Conservation (phyloP, 2,888 invertebrate species). For the Oscheius sp. region DNA sequence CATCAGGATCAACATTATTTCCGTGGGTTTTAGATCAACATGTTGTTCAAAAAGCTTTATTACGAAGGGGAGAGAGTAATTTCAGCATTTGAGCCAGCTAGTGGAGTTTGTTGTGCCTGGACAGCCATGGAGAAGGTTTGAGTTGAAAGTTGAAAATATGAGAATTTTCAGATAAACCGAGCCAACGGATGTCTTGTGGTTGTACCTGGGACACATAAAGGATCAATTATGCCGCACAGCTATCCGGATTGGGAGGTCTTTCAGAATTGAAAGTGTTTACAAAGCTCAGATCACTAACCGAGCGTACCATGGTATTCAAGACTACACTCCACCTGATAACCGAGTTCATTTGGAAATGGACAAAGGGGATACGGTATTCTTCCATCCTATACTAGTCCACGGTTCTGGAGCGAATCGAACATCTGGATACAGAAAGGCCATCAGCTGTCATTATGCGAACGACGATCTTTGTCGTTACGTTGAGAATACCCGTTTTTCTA, state of each 20-base stretch:
- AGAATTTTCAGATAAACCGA: slow-evolving; percentile 55
- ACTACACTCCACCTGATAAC: slow-evolving; percentile 73
- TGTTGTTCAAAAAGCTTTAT: too few relatives aligned
- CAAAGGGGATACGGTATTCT: slow-evolving; percentile 85
- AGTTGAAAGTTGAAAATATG: background rate
- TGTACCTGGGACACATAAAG: slow-evolving; percentile 81
- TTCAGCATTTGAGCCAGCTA: slow-evolving; percentile 86
- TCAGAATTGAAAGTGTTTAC: background rate
- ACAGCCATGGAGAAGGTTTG: slow-evolving; percentile 83
- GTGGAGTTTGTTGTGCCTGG: slow-evolving; percentile 84
- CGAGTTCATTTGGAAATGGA: slow-evolving; percentile 80
- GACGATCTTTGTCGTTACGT: slow-evolving; percentile 78
- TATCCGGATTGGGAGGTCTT: slow-evolving; percentile 78
- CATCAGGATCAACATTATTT: slow-evolving; percentile 86
- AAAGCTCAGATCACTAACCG: slow-evolving; percentile 77
- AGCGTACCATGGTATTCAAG: slow-evolving; percentile 79
- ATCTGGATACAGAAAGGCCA: slow-evolving; percentile 80
- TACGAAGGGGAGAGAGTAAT: too few relatives aligned
- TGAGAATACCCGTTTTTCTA: slow-evolving; percentile 69
- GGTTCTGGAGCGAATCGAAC: slow-evolving; percentile 84
- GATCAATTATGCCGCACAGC: slow-evolving; percentile 77
- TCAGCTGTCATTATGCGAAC: slow-evolving; percentile 83
- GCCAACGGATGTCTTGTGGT: slow-evolving; percentile 85
- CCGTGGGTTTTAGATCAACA: too few relatives aligned
- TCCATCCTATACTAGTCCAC: slow-evolving; percentile 85